Evolutionary conservation across 2,113 vertebrate genomes (phyloP).

Genomic region (Menidia beryllina): DNA sequence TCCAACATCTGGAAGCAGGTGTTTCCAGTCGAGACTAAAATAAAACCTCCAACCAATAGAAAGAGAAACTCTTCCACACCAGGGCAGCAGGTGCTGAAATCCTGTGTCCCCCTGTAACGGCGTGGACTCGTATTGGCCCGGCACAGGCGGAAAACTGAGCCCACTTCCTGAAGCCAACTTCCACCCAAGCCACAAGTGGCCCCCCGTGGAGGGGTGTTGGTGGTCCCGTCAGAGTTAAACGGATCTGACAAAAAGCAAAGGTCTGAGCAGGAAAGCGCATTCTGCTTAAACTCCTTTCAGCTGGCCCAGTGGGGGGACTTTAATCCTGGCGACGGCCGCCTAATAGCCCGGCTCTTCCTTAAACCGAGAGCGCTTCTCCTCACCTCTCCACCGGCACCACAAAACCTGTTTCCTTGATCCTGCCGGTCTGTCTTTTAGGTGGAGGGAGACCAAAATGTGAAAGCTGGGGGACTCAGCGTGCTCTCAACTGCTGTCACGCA

Average conservation of each 20-base stretch:
- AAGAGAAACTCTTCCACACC: neutral
- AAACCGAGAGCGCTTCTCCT: neutral
- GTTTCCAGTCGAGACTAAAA: constrained; percentile 11
- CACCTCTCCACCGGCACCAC: constrained; percentile 20
- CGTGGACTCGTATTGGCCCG: neutral
- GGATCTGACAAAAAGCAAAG: constrained; percentile 22
- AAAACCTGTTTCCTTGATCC: constrained; percentile 37
- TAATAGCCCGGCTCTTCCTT: neutral
- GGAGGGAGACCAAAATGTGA: constrained; percentile 15
- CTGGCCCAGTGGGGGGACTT: neutral
- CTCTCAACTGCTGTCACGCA: constrained; percentile 37
- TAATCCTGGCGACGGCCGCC: neutral
- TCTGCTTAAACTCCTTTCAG: neutral
- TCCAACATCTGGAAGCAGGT: neutral
- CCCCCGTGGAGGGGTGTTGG: neutral
- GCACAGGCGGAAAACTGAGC: constrained; percentile 15
- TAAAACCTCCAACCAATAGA: neutral
- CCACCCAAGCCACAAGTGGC: neutral
- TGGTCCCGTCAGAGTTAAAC: constrained; percentile 3
- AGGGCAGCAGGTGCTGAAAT: constrained; percentile 5
- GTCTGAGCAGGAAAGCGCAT: constrained; percentile 5
- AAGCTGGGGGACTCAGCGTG: constrained; percentile 51
- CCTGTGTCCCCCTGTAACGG: constrained; percentile 5
- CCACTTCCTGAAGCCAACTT: constrained; percentile 14
- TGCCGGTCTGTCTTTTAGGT: constrained; percentile 8